Evolutionary conservation across 2,888 invertebrate species (phyloP), one percentile per base, ranked within the genome.

Genomic region (Corbicula japonica): DNA sequence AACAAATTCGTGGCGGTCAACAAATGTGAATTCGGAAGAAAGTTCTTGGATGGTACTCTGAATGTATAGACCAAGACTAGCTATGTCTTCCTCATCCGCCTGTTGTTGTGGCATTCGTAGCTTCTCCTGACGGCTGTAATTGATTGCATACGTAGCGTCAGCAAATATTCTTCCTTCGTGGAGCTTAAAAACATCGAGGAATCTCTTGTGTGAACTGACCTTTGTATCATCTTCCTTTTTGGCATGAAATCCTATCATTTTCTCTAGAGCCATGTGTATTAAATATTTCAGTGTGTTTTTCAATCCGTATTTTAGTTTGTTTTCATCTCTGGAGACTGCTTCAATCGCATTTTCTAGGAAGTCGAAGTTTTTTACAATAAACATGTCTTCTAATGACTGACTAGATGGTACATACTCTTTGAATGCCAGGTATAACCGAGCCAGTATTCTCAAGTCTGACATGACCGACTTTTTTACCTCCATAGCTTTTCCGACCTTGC

Each of bases 31-130:
- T 32, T 63, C 60, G 5, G 50, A 60, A 21, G 69, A n/a, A 0
- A 62, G 41, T 2, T 48, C 26, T 26, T 62, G 12, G 32, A 77
- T 74, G 21, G 44, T 38, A 23, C 50, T 5, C 18, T 56, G 21
- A 2, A 44, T 74, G 52, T 65, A 32, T 18, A 56, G 34, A 18
- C 65, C 32, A 5, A 80, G 38, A 52, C 63, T 35, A 6, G 34
- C 18, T 8, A 77, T 48, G 4, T 73, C 76, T 18, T 56, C 30
- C 30, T 73, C 68, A 26, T 38, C 50, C 28, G 76, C 56, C 21
- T 50, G 48, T 56, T 66, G 61, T 38, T 70, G 66, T 28, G 80
- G 80, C 68, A 60, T 65, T 34, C 72, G 41, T 10, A 77, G 41
- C 28, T 62, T 52, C 32, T 50, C 38, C 23, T 68, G 68, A 6